Conservation (phyloP, 2,113 vertebrate species). For the Ailurus styani region DNA sequence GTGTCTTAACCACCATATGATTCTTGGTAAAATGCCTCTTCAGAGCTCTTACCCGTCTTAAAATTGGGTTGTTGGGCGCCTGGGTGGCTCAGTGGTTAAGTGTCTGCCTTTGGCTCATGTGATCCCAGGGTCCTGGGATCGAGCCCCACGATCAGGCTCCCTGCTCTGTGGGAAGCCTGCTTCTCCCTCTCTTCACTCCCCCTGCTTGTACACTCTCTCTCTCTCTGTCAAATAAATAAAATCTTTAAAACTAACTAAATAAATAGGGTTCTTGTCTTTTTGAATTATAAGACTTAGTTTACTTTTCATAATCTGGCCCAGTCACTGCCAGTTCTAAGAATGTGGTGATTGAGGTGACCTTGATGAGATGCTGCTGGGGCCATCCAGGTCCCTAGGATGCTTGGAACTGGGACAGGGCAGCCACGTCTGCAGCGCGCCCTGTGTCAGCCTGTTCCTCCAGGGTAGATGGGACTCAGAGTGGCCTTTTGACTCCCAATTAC, state of each 20-base stretch:
- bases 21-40: background rate
- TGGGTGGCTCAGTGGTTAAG: too few species aligned
- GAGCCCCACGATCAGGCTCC: too few species aligned
- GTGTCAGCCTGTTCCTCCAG: background rate
- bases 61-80: background rate
- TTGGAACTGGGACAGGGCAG: background rate
- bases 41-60: background rate
- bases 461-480: background rate
- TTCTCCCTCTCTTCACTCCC: too few species aligned
- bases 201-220: too few species aligned
- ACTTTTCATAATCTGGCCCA: background rate
- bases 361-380: background rate
- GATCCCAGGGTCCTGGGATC: too few species aligned
- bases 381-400: too few species aligned
- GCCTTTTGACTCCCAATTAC: background rate
- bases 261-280: background rate
- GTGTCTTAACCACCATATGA: background rate
- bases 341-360: background rate
- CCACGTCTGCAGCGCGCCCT: too few species aligned
- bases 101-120: too few species aligned
- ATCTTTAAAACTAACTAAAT: too few species aligned
- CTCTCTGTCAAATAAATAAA: too few species aligned
- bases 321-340: background rate
- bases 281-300: background rate
- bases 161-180: too few species aligned